phyloP scores from a whole-genome alignment of 1,140 invertebrate genomes.

The Stegodyphus mimosarum region DNA sequence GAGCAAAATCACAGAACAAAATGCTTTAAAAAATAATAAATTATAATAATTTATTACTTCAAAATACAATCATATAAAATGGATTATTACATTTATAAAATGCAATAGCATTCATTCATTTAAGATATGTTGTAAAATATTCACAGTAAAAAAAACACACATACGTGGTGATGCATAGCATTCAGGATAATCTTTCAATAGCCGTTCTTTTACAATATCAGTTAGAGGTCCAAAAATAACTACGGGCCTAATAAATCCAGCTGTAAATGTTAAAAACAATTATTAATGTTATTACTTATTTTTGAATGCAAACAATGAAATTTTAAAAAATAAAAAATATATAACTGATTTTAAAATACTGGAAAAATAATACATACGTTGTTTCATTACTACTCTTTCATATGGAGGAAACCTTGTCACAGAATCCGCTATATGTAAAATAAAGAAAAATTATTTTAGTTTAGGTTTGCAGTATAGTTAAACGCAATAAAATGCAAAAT shows the following conservation, averaged over 20 bases:
- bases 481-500: too few species aligned
- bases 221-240: constrained; percentile 95
- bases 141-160: not conserved
- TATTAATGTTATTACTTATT: not conserved
- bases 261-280: constrained; percentile 32
- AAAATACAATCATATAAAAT: too few species aligned
- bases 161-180: constrained; percentile 86
- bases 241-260: constrained; percentile 93
- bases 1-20: too few species aligned
- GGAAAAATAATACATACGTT: constrained; percentile 70
- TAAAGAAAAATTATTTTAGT: not conserved
- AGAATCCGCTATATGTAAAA: constrained; percentile 37
- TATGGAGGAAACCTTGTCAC: constrained; percentile 91
- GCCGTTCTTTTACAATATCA: constrained; percentile 89
- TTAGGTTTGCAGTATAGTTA: too few species aligned
- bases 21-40: too few species aligned
- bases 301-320: not conserved
- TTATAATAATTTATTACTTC: too few species aligned
- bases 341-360: not conserved
- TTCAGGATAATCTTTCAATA: constrained; percentile 90
- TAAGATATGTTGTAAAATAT: too few species aligned
- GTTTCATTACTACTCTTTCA: constrained; percentile 90
- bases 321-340: not conserved
- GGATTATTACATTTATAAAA: too few species aligned
- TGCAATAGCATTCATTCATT: too few species aligned